phyloP scores from a whole-genome alignment of 2,888 invertebrate genomes.

The Smittia aterrima region DNA sequence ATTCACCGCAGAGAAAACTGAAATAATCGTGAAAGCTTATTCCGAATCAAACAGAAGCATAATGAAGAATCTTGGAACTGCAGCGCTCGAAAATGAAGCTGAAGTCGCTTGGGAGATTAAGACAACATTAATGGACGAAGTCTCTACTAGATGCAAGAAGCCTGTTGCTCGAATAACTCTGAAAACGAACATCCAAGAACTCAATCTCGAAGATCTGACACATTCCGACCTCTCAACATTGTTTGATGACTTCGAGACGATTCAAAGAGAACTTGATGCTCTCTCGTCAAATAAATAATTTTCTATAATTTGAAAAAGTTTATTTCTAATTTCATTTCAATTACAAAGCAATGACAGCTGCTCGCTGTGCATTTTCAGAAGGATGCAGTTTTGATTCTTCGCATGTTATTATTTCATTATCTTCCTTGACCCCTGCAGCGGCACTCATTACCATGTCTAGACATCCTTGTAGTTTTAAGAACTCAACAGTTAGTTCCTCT shows the following conservation, averaged over 20 bases:
- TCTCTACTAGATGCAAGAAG: neutral
- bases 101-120: slow-evolving; percentile 20
- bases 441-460: slow-evolving; percentile 64
- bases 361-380: slow-evolving; percentile 19
- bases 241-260: slow-evolving; percentile 28
- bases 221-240: slow-evolving; percentile 18
- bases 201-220: slow-evolving; percentile 11
- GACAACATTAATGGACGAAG: slow-evolving; percentile 4
- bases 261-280: slow-evolving; percentile 22
- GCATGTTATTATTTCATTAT: slow-evolving; percentile 47
- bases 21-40: slow-evolving; percentile 8
- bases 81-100: neutral
- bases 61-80: neutral
- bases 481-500: slow-evolving; percentile 62
- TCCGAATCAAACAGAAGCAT: neutral
- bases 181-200: slow-evolving; percentile 5
- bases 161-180: neutral
- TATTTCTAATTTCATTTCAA: slow-evolving; percentile 2
- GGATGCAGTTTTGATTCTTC: neutral
- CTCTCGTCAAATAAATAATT: neutral
- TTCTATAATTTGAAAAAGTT: neutral
- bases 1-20: neutral
- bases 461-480: slow-evolving; percentile 68
- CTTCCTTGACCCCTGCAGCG: slow-evolving; percentile 52
- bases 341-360: neutral